Evolutionary conservation across 2,113 vertebrate species (phyloP).

Genomic region (Aptenodytes forsteri): DNA sequence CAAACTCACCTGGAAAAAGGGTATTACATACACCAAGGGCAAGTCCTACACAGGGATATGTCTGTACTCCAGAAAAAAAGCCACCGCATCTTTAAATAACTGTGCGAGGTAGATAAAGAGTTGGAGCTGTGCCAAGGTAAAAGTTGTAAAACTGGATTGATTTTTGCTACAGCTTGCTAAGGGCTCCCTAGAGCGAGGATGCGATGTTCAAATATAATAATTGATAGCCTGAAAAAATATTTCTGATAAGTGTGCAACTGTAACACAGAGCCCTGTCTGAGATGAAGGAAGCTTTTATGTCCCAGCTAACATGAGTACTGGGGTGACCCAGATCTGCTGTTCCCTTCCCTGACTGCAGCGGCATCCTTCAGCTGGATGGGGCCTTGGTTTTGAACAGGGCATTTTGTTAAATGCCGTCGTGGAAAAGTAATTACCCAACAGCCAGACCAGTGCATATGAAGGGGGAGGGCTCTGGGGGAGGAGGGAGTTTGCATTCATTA

Average conservation of each 20-base stretch:
- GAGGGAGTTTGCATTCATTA: constrained; percentile 87
- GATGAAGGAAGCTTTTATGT: constrained; percentile 71
- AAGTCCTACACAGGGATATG: constrained; percentile 19
- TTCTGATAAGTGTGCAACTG: constrained; percentile 66
- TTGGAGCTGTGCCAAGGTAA: constrained; percentile 73
- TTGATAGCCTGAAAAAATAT: constrained; percentile 79
- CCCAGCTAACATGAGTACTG: constrained; percentile 34
- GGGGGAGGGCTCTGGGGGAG: constrained; percentile 66
- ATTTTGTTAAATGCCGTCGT: constrained; percentile 89
- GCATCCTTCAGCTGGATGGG: constrained; percentile 64
- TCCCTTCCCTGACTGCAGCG: constrained; percentile 74
- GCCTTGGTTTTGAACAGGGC: constrained; percentile 79
- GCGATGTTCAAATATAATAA: constrained; percentile 78
- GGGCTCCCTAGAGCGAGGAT: constrained; percentile 75
- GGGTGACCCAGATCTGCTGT: constrained; percentile 72
- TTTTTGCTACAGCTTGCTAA: constrained; percentile 80
- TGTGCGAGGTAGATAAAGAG: constrained; percentile 61
- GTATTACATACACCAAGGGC: constrained; percentile 45
- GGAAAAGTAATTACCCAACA: constrained; percentile 89
- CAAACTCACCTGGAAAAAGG: neutral
- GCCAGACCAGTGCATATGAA: constrained; percentile 62
- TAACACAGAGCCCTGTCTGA: constrained; percentile 26
- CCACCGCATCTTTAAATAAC: constrained; percentile 70
- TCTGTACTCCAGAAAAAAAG: constrained; percentile 50
- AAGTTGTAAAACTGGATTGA: constrained; percentile 83